Evolutionary conservation across 2,888 invertebrate genomes (phyloP).

Genomic region (Zonitis immaculata): DNA sequence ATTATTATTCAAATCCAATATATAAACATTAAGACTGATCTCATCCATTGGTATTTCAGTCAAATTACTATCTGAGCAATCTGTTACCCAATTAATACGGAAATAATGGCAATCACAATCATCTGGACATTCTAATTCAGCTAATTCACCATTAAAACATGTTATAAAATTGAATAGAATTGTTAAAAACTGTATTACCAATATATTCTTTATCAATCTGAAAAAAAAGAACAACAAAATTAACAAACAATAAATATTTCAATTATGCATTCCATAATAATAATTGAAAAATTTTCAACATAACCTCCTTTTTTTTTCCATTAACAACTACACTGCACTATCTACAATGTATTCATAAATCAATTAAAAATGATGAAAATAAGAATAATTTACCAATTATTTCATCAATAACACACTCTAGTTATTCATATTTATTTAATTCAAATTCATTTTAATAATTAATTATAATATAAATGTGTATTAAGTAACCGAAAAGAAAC

Average conservation of each 20-base stretch:
- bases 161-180: slow-evolving; percentile 2
- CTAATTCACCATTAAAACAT: slow-evolving; percentile 58
- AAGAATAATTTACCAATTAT: too few relatives aligned
- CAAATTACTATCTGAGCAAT: slow-evolving; percentile 69
- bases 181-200: slow-evolving; percentile 3
- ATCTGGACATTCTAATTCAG: slow-evolving; percentile 66
- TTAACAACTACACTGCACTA: too few relatives aligned
- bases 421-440: too few relatives aligned
- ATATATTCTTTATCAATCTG: slow-evolving; percentile 15
- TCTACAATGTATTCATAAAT: too few relatives aligned
- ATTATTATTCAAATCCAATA: slow-evolving; percentile 67
- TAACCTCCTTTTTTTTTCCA: too few relatives aligned
- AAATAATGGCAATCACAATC: slow-evolving; percentile 74
- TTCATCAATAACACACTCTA: too few relatives aligned
- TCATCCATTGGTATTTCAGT: slow-evolving; percentile 65
- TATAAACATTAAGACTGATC: slow-evolving; percentile 64
- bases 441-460: too few relatives aligned
- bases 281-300: too few relatives aligned
- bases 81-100: slow-evolving; percentile 72
- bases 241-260: neutral
- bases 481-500: too few relatives aligned
- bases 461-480: too few relatives aligned
- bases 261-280: too few relatives aligned
- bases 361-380: too few relatives aligned
- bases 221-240: slow-evolving; percentile 1